Base-by-base conservation (phyloP, 1,140 invertebrate species). In the Drosophila pandora region DNA sequence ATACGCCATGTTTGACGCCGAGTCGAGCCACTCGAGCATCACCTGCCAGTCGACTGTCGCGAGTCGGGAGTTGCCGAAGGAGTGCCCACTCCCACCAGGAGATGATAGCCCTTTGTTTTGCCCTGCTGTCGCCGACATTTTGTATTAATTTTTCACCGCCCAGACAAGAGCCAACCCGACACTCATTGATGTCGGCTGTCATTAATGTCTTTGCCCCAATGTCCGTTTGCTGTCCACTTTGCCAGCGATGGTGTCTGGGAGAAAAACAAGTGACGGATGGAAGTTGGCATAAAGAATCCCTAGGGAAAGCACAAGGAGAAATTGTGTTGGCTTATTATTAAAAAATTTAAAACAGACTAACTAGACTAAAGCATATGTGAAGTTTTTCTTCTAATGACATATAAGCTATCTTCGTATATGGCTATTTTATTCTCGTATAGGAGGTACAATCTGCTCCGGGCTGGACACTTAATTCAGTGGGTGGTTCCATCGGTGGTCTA, bases 101-200 rank as follows among this genome's bases (percentile, higher is more conserved):
- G 5, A 28, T n/a, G 41, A 10, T 13, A 17, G 9, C 12, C 32
- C 21, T 63, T 53, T 64, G 63, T 17, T 62, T 34, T 43, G 10
- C 47, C 32, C 50, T 32, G 39, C 34, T 45, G 57, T 53, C 71
- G 70, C 28, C 68, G 74, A 78, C 82, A 52, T 57, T 45, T 57
- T 52, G 58, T 72, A 87, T 88, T 88, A 83, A 79, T 88, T 85
- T 85, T 87, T 81, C 81, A 88, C 54, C 49, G 62, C 61, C 57
- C 41, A 45, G 7, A 34, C 17, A 62, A 61, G 68, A 47, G 43
- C 43, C 43, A 47, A 59, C 69, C 34, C 78, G 79, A 76, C 81
- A 72, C 73, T 79, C 83, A 87, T 88, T 74, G 83, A 88, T 88
- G 80, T 79, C 58, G 71, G 57, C 49, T 82, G 74, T 82, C 79